Conservation (phyloP, 2,113 vertebrate species). For the Camelus bactrianus region DNA sequence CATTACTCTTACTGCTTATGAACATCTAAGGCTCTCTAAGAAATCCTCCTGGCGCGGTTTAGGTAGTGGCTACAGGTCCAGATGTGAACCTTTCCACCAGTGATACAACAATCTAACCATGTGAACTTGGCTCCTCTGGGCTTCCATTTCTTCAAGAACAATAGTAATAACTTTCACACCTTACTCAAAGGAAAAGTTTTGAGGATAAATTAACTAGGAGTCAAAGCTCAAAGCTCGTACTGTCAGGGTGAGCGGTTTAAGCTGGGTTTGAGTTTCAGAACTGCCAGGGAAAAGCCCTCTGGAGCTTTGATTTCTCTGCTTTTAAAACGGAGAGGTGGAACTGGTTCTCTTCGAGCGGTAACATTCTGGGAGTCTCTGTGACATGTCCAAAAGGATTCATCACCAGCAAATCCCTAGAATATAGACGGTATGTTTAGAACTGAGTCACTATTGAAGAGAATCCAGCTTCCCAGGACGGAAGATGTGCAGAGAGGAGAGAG, state of each 20-base stretch:
- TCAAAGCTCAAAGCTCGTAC: neutral
- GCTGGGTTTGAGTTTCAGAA: neutral
- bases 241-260: neutral
- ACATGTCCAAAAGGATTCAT: neutral
- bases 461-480: neutral
- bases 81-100: neutral
- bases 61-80: neutral
- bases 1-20: neutral
- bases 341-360: neutral
- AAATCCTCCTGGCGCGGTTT: neutral
- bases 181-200: neutral
- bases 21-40: neutral
- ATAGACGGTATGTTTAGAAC: neutral
- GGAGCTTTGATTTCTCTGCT: neutral
- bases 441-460: neutral
- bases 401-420: neutral
- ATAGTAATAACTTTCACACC: neutral
- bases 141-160: neutral
- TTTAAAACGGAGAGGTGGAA: conserved; percentile 16
- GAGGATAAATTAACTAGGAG: neutral
- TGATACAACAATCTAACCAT: neutral
- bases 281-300: neutral
- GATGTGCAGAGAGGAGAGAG: accelerated
- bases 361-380: neutral
- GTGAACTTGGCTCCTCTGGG: neutral